These are phyloP conservation scores for Heliopora coerulea DNA, from an alignment of 92 coral and sea anemone species.

Conservation along the genomic window DNA sequence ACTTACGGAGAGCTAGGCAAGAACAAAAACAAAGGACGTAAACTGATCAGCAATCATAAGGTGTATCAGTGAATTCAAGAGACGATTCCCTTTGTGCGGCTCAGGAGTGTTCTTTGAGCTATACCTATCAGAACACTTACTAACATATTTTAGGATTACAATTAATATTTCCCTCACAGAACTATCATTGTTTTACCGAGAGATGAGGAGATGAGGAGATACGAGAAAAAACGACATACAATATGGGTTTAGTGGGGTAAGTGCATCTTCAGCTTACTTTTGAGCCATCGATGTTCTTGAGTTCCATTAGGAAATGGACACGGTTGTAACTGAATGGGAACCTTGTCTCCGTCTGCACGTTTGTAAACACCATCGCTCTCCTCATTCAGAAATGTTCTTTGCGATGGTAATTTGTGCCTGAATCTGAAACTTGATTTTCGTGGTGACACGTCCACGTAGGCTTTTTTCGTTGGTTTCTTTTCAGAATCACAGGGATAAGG, in stretches of 20 bases:
- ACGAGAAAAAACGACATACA: no score
- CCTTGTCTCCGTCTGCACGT: slow-evolving; percentile 29
- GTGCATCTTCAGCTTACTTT: background rate
- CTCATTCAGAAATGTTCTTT: background rate
- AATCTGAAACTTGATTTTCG: no score
- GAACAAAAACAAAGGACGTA: background rate
- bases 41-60: no score
- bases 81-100: no score
- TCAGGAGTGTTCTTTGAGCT: no score
- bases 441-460: background rate
- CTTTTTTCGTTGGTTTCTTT: slow-evolving; percentile 8
- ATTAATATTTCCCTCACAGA: no score
- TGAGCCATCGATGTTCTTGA: slow-evolving; percentile 40
- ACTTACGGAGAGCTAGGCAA: background rate
- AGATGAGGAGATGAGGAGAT: no score
- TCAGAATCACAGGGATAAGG: slow-evolving; percentile 37
- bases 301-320: slow-evolving; percentile 39
- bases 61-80: background rate
- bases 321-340: slow-evolving; percentile 33
- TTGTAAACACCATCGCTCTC: background rate
- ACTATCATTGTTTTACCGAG: no score
- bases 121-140: no score
- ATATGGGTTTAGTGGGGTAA: background rate
- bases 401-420: background rate
- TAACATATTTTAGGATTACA: no score